Evolutionary conservation across 2,888 invertebrate species (phyloP).

Genomic region (Drosophila paracracens): DNA sequence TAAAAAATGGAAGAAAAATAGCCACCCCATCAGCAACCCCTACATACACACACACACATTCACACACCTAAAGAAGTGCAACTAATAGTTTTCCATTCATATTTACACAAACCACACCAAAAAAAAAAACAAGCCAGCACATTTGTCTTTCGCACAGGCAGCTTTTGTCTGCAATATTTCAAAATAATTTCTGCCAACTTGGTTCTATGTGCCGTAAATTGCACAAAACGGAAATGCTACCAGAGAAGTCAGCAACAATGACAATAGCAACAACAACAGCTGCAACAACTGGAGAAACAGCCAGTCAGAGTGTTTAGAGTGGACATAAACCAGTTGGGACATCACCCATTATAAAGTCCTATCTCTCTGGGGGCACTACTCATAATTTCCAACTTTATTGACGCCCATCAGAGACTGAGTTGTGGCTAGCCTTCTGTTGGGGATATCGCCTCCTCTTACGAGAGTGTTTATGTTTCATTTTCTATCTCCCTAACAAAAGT

Average conservation of each 20-base stretch:
- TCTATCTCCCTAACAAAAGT: not conserved
- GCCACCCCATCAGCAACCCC: slow-evolving; percentile 12
- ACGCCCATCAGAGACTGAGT: slow-evolving; percentile 53
- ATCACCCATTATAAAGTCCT: slow-evolving; percentile 57
- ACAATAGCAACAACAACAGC: slow-evolving; percentile 16
- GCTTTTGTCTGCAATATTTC: slow-evolving; percentile 71
- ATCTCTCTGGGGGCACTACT: slow-evolving; percentile 41
- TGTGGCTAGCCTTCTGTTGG: slow-evolving; percentile 42
- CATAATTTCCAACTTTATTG: slow-evolving; percentile 65
- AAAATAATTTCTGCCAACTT: slow-evolving; percentile 66
- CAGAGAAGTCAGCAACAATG: slow-evolving; percentile 21
- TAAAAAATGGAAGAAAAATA: slow-evolving; percentile 3
- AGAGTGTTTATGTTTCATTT: slow-evolving; percentile 38
- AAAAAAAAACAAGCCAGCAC: slow-evolving; percentile 12
- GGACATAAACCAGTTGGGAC: slow-evolving; percentile 54
- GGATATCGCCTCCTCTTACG: slow-evolving; percentile 23
- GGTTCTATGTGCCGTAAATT: slow-evolving; percentile 49
- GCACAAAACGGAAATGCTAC: slow-evolving; percentile 52
- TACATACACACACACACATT: not conserved
- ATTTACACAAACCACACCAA: slow-evolving; percentile 36
- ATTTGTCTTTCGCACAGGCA: slow-evolving; percentile 59
- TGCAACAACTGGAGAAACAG: slow-evolving; percentile 9
- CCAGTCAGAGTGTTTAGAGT: slow-evolving; percentile 45
- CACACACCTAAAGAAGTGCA: slow-evolving; percentile 22
- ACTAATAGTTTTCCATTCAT: slow-evolving; percentile 71